Evolutionary conservation across 2,888 invertebrate genomes (phyloP), one percentile per base, ranked within the genome.

Genomic region (Arrhopalites spinosus): DNA sequence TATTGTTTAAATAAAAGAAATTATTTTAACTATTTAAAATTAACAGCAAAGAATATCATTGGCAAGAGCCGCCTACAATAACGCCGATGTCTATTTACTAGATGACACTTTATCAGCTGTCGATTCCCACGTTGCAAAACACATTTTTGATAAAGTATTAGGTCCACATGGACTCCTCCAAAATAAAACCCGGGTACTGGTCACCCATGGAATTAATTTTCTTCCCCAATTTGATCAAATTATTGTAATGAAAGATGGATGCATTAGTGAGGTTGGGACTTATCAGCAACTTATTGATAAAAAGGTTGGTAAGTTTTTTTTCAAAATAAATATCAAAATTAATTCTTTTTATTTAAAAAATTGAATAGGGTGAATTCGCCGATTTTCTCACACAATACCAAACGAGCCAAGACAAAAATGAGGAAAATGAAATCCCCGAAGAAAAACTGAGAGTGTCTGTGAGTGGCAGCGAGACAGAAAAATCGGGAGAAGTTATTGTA

Each of bases 171-270:
- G 93, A 82, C 81, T 94, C n/a, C 86, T 94, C 72, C 90, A 90
- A 81, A 71, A 76, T 56, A 81, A 89, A 88, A 97, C 98, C 0
- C 89, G 98, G 78, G 87, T 99, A 66, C 89, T 98, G 83, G 97
- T 98, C 29, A 99, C 98, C 0, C 98, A 99, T 86, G 93, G 95
- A 81, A 92, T 98, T 73, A 94, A 95, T 15, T 97, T 94, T 87
- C 88, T 98, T 82, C 93, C 96, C 0, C 91, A 94, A 84, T 93
- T 94, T 0, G 95, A 98, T 87, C 89, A 92, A 83, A 95, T 99
- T 81, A 86, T 96, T 79, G 98, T 98, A 1, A 86, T 99, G 83
- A 92, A 92, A 84, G 89, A 93, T 83, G 98, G 98, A 0, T 89
- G 90, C 83, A 90, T 98, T 23, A 93, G 93, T 0, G 98, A 98